Evolutionary conservation across 1,140 invertebrate species (phyloP).

Genomic region (Bombus affinis): DNA sequence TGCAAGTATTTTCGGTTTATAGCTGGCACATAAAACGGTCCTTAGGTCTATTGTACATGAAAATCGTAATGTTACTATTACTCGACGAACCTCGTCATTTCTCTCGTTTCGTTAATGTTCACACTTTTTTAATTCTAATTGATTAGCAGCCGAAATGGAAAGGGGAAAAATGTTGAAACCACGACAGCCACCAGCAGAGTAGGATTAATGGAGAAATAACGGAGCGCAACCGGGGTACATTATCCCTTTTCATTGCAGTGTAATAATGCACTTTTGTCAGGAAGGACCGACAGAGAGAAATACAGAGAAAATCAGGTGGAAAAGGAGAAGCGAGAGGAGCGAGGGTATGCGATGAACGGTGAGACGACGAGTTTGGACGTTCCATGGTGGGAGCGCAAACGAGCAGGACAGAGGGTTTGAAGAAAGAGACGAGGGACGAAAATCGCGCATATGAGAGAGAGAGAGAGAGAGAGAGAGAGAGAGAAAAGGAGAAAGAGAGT

Average conservation of each 20-base stretch:
- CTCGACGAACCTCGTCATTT: background rate
- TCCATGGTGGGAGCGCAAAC: background rate
- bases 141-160: background rate
- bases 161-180: background rate
- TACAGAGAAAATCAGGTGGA: background rate
- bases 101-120: no score
- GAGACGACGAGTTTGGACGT: background rate
- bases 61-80: background rate
- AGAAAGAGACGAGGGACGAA: background rate
- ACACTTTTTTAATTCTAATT: constrained; percentile 8
- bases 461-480: background rate
- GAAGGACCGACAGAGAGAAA: background rate
- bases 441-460: background rate
- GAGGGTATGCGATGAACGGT: background rate
- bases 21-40: no score
- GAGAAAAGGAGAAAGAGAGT: background rate
- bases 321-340: background rate
- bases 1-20: no score
- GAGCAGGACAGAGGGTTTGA: background rate
- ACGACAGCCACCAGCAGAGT: background rate
- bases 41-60: no score
- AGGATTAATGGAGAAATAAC: constrained; percentile 39
- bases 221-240: constrained; percentile 14
- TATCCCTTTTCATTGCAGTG: constrained; percentile 33
- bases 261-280: constrained; percentile 35